These are phyloP conservation scores for Dendrocincla fuliginosa DNA, from an alignment of 2,797 vertebrate genomes.

Conservation along the genomic window DNA sequence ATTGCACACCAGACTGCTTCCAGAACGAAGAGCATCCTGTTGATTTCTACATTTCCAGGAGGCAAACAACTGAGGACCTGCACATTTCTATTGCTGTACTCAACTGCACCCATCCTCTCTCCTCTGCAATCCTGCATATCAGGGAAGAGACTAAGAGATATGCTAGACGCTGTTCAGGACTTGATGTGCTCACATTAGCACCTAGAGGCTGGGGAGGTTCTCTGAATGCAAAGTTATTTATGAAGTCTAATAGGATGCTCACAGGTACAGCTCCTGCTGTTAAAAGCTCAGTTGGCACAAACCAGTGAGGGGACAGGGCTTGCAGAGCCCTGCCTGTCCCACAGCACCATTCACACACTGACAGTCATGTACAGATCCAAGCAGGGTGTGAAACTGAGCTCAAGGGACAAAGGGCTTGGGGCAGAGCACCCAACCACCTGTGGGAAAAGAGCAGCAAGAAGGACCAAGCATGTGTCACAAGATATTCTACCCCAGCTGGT, in stretches of 20 bases:
- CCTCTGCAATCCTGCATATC: neutral
- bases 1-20: neutral
- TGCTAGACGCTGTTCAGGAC: neutral
- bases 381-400: neutral
- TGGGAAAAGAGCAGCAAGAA: neutral
- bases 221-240: neutral
- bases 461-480: neutral
- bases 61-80: neutral
- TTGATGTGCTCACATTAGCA: neutral
- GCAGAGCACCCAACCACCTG: neutral
- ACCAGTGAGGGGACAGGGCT: neutral
- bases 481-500: neutral
- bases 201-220: neutral
- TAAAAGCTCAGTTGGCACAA: neutral
- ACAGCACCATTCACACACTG: neutral
- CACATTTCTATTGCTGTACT: neutral
- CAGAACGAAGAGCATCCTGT: neutral
- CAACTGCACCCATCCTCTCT: neutral
- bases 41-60: neutral
- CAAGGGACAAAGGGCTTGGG: neutral
- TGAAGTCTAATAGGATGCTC: neutral
- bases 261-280: neutral
- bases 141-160: neutral
- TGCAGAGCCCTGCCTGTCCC: neutral
- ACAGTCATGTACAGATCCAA: fast-evolving